Conservation (phyloP, 2,113 vertebrate genomes). For the Mastomys natalensis region DNA sequence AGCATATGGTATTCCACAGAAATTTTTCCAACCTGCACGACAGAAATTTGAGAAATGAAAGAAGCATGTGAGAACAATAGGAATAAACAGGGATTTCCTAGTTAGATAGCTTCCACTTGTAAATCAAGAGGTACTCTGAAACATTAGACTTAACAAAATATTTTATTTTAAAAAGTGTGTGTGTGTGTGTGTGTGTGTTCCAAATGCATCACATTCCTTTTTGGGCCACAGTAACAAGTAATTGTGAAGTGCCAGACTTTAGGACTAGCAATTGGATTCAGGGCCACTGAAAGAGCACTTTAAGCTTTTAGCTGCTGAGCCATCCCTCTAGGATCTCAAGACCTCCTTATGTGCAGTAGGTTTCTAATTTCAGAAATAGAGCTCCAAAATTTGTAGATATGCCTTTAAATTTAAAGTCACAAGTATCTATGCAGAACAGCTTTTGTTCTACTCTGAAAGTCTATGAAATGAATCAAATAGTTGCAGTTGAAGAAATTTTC, state of each 20-base stretch:
- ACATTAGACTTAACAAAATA: neutral
- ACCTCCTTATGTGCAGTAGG: neutral
- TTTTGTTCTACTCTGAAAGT: slow-evolving; percentile 24
- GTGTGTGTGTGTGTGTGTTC: neutral
- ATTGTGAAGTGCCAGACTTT: neutral
- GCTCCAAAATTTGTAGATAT: neutral
- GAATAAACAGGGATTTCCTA: neutral
- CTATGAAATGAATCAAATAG: neutral
- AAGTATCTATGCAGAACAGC: neutral
- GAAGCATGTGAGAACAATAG: neutral
- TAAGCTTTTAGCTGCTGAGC: neutral
- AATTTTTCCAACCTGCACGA: neutral
- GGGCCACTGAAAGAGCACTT: neutral
- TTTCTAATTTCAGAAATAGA: slow-evolving; percentile 32
- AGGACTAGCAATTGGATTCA: neutral
- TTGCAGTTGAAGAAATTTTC: slow-evolving; percentile 9
- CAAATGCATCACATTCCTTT: neutral
- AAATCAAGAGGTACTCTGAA: slow-evolving; percentile 18
- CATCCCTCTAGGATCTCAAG: neutral
- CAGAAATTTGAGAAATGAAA: slow-evolving; percentile 25
- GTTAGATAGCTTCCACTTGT: neutral
- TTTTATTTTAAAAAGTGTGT: neutral
- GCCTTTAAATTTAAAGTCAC: neutral
- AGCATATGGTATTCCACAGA: neutral
- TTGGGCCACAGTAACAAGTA: too few species aligned